These are phyloP conservation scores for Orestias chungarensis DNA, from an alignment of 2,797 vertebrate species.

Conservation along the genomic window DNA sequence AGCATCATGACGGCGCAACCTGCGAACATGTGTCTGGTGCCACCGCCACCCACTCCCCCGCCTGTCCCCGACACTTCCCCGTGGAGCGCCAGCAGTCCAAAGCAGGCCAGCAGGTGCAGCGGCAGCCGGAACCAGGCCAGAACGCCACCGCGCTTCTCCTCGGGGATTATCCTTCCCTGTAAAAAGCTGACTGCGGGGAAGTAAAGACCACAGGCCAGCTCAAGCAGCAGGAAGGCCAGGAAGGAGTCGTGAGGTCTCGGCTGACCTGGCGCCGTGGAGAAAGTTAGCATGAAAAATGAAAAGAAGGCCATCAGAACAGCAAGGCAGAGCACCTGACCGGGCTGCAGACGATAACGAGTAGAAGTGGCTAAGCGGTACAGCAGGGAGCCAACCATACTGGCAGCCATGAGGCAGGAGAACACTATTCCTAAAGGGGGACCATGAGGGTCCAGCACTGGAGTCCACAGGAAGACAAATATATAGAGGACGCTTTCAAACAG, in stretches of 20 bases:
- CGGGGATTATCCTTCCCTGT: conserved; percentile 87
- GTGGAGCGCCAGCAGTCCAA: conserved; percentile 89
- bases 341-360: conserved; percentile 87
- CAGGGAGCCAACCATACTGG: conserved; percentile 89
- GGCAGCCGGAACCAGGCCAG: conserved; percentile 92
- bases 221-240: conserved; percentile 89
- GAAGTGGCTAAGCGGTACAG: conserved; percentile 89
- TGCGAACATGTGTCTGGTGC: conserved; percentile 91
- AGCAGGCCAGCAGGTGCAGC: conserved; percentile 88
- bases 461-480: conserved; percentile 97
- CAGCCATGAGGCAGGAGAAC: conserved; percentile 93
- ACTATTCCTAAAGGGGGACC: conserved; percentile 90
- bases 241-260: conserved; percentile 89
- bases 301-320: conserved; percentile 91
- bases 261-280: conserved; percentile 89
- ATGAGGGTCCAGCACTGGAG: conserved; percentile 91
- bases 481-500: conserved; percentile 94
- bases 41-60: conserved; percentile 85
- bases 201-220: conserved; percentile 91
- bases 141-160: conserved; percentile 86
- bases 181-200: conserved; percentile 93
- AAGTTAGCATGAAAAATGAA: conserved; percentile 92
- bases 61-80: conserved; percentile 88
- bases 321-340: conserved; percentile 88
- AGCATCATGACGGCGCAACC: conserved; percentile 88